A percentile compares a stretch with the other conserved stretches of the same genome.
Evolutionary conservation across 1,140 invertebrate genomes (phyloP).

Genomic region (Formica selysi): DNA sequence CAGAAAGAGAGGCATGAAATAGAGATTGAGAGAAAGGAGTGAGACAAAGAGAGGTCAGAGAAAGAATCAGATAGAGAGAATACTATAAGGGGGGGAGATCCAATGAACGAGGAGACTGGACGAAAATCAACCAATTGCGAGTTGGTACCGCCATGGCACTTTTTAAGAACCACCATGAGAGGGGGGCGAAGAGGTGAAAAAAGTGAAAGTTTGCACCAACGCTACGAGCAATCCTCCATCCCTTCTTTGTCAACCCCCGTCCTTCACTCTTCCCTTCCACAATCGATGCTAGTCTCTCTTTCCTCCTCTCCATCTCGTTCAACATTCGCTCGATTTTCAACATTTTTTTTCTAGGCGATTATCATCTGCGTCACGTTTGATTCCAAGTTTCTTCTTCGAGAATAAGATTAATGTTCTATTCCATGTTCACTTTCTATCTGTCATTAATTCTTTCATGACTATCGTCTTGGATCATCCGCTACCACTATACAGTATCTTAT

Average conservation of each 20-base stretch:
- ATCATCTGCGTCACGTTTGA: neutral
- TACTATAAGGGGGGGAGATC: constrained; percentile 63
- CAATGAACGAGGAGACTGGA: constrained; percentile 78
- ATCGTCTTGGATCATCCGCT: neutral
- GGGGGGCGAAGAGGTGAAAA: constrained; percentile 79
- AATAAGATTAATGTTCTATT: constrained; percentile 5
- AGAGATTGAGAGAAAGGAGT: constrained; percentile 8
- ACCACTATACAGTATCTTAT: neutral
- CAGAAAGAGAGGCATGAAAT: constrained; percentile 41
- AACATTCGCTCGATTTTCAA: constrained; percentile 27
- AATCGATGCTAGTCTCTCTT: constrained; percentile 17
- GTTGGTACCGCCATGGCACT: constrained; percentile 70
- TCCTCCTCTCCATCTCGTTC: constrained; percentile 21
- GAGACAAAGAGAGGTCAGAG: constrained; percentile 46
- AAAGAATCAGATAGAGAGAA: constrained; percentile 2
- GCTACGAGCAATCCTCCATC: constrained; percentile 47
- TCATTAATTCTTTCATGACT: neutral
- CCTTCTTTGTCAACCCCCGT: constrained; percentile 40
- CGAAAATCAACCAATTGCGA: constrained; percentile 79
- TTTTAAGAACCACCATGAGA: constrained; percentile 65
- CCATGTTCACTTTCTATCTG: constrained; percentile 16
- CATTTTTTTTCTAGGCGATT: constrained; percentile 3
- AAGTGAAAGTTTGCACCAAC: constrained; percentile 83
- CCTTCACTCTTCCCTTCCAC: constrained; percentile 47
- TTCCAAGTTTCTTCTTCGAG: constrained; percentile 38